Evolutionary conservation across 2,888 invertebrate genomes (phyloP), one percentile per base, ranked within the genome.

Genomic region (Oscheius sp.): DNA sequence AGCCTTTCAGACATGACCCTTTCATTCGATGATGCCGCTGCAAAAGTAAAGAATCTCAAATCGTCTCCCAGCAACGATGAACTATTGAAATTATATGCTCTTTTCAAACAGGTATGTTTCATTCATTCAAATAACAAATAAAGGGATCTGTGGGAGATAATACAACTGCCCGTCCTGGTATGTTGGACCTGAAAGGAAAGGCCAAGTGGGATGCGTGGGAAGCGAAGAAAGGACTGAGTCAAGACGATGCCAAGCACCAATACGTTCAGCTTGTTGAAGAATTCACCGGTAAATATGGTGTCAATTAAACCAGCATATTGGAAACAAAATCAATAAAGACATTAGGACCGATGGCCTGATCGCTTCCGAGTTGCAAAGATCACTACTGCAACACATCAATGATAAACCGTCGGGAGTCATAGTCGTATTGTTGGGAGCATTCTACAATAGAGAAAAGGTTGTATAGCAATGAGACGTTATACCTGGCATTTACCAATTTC

Each of bases 161-260:
- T 72, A 80, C 64, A 26, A 82, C 83, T 47, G 67, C 72, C 30
- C 78, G 78, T 71, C 95, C 96, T 14, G 95, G 95, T 30, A 90
- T 95, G 90, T 88, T 95, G 77, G 95, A 96, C 88, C 89, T 95
- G 82, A 94, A 94, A 87, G 95, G 93, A 77, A 95, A 94, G 88
- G 94, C 94, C 2, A 97, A 97, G 87, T 96, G 95, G 93, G 93
- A 93, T 86, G 91, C 93, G 3, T 97, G 96, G 96, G 91, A 91
- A 81, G 89, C 88, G 61, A 91, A 91, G 86, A 93, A 93, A 87
- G 95, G 78, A 71, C 63, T 67, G 0, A 61, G 68, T n/a, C 63
- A 91, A 84, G 92, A 92, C 1, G 91, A 90, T 70, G 94, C 95
- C 17, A 92, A 92, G 87, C 90, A 91, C 85, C 91, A 91, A 5